Conservation (phyloP, 2,113 vertebrate genomes). For the Bos indicus region DNA sequence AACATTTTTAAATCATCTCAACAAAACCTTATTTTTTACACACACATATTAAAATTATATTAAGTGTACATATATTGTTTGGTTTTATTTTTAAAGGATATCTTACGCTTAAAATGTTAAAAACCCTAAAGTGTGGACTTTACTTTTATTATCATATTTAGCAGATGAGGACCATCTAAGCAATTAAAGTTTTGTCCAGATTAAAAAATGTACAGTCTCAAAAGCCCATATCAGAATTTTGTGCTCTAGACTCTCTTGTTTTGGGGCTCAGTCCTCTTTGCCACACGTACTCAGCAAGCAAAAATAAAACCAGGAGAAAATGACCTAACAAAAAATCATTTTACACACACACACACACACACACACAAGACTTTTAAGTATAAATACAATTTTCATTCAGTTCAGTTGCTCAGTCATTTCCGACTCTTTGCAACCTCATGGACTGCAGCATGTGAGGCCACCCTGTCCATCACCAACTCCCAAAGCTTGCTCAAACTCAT, state of each 20-base stretch:
- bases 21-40: background rate
- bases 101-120: background rate
- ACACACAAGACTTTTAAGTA: background rate
- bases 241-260: background rate
- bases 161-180: background rate
- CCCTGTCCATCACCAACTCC: no score
- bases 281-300: background rate
- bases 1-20: background rate
- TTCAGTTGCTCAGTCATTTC: no score
- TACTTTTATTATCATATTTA: background rate
- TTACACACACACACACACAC: background rate
- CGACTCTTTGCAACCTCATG: no score
- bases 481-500: no score
- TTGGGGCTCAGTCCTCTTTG: background rate
- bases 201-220: background rate
- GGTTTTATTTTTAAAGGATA: background rate
- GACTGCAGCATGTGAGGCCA: no score
- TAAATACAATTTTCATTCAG: background rate
- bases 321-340: constrained; percentile 77
- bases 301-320: constrained; percentile 67
- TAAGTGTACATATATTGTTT: background rate
- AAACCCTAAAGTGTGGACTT: background rate
- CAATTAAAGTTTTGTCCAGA: constrained; percentile 21
- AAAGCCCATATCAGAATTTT: background rate
- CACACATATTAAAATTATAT: background rate